Base-by-base conservation (phyloP, 2,888 invertebrate genomes). In the Tiphia femorata region DNA sequence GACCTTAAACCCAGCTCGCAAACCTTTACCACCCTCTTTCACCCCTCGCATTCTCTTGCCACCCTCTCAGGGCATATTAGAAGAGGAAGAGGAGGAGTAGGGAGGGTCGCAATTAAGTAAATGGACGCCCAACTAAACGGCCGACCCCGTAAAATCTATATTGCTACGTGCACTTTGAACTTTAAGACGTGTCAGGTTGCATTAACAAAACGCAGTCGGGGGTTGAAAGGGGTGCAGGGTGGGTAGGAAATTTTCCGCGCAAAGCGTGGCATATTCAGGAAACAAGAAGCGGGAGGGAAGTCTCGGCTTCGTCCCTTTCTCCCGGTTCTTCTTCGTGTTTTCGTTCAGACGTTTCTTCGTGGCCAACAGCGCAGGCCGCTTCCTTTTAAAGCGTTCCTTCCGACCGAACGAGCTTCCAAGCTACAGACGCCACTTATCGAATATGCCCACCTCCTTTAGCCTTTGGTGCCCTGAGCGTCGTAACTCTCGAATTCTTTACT, bases 301-400 rank as follows among this genome's bases (percentile, higher is more conserved):
- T 27, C 42, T 33, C 33, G 33, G 33, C 4, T 33, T 14, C 14
- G 12, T 3, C 29, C 29, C 10, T 14, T 27, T 27, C 33, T 38
- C 17, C 19, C 14, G 3, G n/a, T n/a, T 6, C 43, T 29, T 30
- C 19, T 17, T 17, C 44, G 30, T 30, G n/a, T 30, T 17, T 30
- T 30, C n/a, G 30, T 6, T 30, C 16, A 12, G 16, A 8, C 30
- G 14, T 12, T 20, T 10, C 44, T 19, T 12, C 21, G 29, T 12
- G n/a, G 29, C 25, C 30, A 1, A 20, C 25, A 8, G 8, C 20
- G 21, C n/a, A n/a, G n/a, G n/a, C 23, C 12, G 29, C 29, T 51
- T 6, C 35, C 33, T 52, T 49, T 51, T 62, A 55, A 58, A 57
- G 43, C 55, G 50, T 65, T 72, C 62, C 65, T 66, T 70, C 62